These are phyloP conservation scores for Meloidogyne hapla DNA, from an alignment of 1,140 invertebrate genomes.

Conservation along the genomic window DNA sequence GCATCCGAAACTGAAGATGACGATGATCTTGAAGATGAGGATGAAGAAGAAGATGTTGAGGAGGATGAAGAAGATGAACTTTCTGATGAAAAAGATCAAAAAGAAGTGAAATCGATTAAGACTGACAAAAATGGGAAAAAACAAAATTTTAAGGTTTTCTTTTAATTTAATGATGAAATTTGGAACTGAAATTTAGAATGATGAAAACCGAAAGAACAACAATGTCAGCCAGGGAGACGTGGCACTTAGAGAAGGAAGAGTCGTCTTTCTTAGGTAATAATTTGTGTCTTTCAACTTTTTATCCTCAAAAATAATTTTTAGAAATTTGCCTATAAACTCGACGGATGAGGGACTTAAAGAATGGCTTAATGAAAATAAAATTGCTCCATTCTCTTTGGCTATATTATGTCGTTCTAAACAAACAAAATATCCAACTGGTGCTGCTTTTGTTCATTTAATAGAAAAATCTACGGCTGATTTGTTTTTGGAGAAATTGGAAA, in stretches of 20 bases:
- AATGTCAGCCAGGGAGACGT: constrained; percentile 26
- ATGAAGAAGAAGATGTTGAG: constrained; percentile 26
- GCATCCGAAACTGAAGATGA: constrained; percentile 11
- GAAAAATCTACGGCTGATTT: constrained; percentile 45
- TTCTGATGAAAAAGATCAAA: constrained; percentile 24
- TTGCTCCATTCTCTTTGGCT: constrained; percentile 50
- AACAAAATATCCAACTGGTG: constrained; percentile 56
- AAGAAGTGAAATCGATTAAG: background rate
- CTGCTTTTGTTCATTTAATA: constrained; percentile 52
- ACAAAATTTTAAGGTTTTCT: background rate
- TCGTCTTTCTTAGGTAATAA: constrained; percentile 44
- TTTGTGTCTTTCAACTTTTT: too few species aligned
- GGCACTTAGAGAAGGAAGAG: constrained; percentile 44
- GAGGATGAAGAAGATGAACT: constrained; percentile 39
- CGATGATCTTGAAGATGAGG: constrained; percentile 28
- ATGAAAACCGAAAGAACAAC: constrained; percentile 11
- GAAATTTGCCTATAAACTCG: constrained; percentile 47
- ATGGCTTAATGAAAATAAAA: constrained; percentile 36
- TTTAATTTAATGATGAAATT: background rate
- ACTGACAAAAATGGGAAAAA: background rate
- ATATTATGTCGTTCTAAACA: constrained; percentile 50
- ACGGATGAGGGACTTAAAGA: constrained; percentile 44
- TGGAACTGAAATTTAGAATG: background rate
- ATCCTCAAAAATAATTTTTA: constrained; percentile 29
- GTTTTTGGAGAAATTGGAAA: constrained; percentile 42